phyloP scores from a whole-genome alignment of 1,140 invertebrate genomes.

The Batillaria attramentaria region DNA sequence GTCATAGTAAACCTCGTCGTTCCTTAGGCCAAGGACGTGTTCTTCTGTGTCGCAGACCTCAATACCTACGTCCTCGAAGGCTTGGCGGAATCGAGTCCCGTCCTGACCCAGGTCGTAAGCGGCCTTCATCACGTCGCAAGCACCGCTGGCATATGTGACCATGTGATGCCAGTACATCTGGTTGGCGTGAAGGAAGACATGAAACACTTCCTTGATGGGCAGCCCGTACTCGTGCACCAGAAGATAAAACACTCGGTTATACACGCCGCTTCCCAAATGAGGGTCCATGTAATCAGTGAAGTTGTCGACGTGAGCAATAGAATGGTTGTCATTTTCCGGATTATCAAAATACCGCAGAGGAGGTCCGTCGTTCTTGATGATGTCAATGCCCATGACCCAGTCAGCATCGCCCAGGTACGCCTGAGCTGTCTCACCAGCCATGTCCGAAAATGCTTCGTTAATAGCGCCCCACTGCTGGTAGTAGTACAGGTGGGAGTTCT shows the following conservation, averaged over 20 bases:
- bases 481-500: constrained; percentile 47
- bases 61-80: constrained; percentile 42
- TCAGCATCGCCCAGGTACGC: constrained; percentile 34
- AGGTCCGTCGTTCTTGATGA: constrained; percentile 32
- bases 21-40: constrained; percentile 29
- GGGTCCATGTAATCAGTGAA: constrained; percentile 40
- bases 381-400: constrained; percentile 37
- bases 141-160: constrained; percentile 36
- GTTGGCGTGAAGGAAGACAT: constrained; percentile 50
- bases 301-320: constrained; percentile 44
- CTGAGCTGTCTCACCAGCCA: constrained; percentile 51
- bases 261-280: constrained; percentile 50
- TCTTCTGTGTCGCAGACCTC: constrained; percentile 32
- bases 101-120: constrained; percentile 51
- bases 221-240: constrained; percentile 31
- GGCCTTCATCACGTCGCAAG: constrained; percentile 51
- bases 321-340: constrained; percentile 43
- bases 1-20: constrained; percentile 5
- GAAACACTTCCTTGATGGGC: constrained; percentile 38
- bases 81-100: constrained; percentile 4
- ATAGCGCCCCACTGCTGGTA: constrained; percentile 48
- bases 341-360: constrained; percentile 44
- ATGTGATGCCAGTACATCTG: constrained; percentile 51
- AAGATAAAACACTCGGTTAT: constrained; percentile 47
- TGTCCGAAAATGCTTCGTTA: constrained; percentile 56